Evolutionary conservation across 2,888 invertebrate genomes (phyloP).

Genomic region (Alloscopus bannaensis): DNA sequence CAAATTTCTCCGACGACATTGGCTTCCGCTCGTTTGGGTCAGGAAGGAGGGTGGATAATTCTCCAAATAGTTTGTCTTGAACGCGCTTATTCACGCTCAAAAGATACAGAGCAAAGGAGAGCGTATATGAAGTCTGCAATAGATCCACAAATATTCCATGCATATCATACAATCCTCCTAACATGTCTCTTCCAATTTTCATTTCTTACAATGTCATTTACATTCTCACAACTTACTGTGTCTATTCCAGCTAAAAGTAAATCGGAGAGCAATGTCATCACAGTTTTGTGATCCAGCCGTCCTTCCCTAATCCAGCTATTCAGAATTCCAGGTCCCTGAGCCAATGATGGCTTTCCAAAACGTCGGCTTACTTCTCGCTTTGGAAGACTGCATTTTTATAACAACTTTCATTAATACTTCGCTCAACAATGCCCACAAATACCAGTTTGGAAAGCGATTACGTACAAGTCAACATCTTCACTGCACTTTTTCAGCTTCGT

Average conservation of each 20-base stretch:
- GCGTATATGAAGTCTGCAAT: conserved; percentile 84
- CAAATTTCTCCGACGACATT: conserved; percentile 78
- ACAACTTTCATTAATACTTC: not conserved
- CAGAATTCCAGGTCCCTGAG: conserved; percentile 77
- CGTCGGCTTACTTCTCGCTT: conserved; percentile 32
- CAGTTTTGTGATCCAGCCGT: conserved; percentile 84
- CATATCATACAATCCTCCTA: not conserved
- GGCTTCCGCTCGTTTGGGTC: conserved; percentile 73
- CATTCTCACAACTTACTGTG: conserved; percentile 78
- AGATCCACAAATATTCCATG: conserved; percentile 16
- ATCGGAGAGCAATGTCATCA: conserved; percentile 90
- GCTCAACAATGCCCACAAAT: too few species aligned
- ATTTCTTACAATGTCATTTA: not conserved
- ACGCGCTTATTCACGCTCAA: conserved; percentile 82
- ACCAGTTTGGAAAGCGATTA: too few species aligned
- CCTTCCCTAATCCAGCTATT: conserved; percentile 83
- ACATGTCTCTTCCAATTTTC: not conserved
- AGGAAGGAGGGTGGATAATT: conserved; percentile 80
- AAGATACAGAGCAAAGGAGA: conserved; percentile 87
- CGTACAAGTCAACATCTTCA: conserved; percentile 82
- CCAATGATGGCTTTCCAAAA: not conserved
- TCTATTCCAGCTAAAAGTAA: conserved; percentile 90
- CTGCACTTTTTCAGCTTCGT: conserved; percentile 82
- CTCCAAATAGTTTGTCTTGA: conserved; percentile 83
- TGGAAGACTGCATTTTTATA: conserved; percentile 21